Evolutionary conservation across 2,797 vertebrate species (phyloP).

Genomic region (Apogon talboti): DNA sequence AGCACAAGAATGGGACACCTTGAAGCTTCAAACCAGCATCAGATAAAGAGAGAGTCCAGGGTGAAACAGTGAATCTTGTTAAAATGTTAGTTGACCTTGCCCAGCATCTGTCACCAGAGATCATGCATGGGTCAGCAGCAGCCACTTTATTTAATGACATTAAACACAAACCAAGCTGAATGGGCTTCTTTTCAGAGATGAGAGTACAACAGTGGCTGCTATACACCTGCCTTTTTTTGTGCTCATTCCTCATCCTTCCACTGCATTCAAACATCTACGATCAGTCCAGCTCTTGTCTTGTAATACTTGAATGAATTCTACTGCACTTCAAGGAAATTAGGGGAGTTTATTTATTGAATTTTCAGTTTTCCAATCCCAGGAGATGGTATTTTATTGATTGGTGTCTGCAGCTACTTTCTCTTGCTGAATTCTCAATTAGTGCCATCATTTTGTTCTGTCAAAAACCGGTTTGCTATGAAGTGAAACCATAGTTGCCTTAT

Average conservation of each 20-base stretch:
- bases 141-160: conserved; percentile 87
- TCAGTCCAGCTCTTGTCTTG: not conserved
- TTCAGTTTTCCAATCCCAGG: not conserved
- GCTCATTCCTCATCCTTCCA: conserved; percentile 26
- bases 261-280: conserved; percentile 21
- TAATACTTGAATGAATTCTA: not conserved
- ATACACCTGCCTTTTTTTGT: conserved; percentile 45
- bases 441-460: not conserved
- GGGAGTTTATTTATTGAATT: not conserved
- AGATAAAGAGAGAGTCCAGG: conserved; percentile 67
- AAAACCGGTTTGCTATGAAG: not conserved
- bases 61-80: conserved; percentile 82
- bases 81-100: conserved; percentile 86
- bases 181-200: conserved; percentile 70
- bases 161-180: conserved; percentile 73
- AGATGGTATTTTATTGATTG: not conserved
- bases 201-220: conserved; percentile 46
- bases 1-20: conserved; percentile 69
- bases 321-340: not conserved
- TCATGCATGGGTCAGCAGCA: conserved; percentile 79
- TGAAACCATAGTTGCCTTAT: not conserved
- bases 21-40: conserved; percentile 73
- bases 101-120: conserved; percentile 81
- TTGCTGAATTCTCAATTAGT: not conserved
- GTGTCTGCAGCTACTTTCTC: not conserved